Percentiles rank a stretch among this genome's conserved stretches.
Conservation (phyloP, 2,113 vertebrate genomes). For the Diadophis punctatus region DNA sequence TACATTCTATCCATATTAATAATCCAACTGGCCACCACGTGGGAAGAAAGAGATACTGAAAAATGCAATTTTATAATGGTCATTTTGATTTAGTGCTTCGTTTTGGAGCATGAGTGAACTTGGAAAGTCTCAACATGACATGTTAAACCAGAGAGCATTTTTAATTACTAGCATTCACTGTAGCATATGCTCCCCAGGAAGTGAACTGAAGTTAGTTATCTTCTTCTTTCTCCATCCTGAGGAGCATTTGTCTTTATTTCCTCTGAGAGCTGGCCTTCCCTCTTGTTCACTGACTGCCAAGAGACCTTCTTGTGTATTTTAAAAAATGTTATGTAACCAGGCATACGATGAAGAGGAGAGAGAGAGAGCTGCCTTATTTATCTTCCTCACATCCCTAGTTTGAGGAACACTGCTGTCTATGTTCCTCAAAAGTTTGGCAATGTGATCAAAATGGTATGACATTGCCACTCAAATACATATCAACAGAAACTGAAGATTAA, state of each 20-base stretch:
- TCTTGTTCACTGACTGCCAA: conserved; percentile 46
- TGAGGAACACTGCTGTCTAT: conserved; percentile 40
- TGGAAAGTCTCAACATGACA: background rate
- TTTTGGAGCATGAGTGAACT: background rate
- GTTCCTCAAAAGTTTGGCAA: conserved; percentile 32
- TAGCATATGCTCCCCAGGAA: conserved; percentile 9
- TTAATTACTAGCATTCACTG: background rate
- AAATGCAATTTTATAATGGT: background rate
- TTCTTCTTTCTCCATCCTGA: background rate
- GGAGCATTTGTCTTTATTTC: background rate
- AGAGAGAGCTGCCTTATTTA: conserved; percentile 42
- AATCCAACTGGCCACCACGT: background rate
- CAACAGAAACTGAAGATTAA: background rate
- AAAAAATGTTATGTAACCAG: conserved; percentile 44
- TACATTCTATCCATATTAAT: background rate
- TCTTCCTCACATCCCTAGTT: conserved; percentile 39
- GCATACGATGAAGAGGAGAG: conserved; percentile 54
- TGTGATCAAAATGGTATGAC: conserved; percentile 37
- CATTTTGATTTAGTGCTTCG: background rate
- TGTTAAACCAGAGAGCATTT: background rate
- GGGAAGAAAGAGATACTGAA: background rate
- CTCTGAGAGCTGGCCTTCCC: conserved; percentile 30
- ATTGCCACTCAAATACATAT: conserved; percentile 28
- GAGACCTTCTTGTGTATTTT: conserved; percentile 34
- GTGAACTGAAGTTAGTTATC: background rate